Evolutionary conservation across 2,888 invertebrate genomes (phyloP).

Genomic region (Yponomeuta cagnagella): DNA sequence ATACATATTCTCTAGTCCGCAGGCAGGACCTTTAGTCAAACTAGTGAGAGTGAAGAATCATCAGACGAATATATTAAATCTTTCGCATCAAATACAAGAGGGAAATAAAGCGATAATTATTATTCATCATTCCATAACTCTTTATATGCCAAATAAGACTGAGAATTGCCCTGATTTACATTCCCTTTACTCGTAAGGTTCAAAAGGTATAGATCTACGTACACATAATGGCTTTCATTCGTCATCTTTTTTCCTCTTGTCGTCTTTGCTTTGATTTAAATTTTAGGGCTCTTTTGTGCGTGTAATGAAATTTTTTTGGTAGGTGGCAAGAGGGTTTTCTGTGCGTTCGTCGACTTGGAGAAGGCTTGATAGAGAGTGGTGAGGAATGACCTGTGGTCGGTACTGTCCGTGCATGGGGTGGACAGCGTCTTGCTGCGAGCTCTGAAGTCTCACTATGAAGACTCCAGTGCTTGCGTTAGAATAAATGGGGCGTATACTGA

Average conservation of each 20-base stretch:
- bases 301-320: background rate
- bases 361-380: too few relatives aligned
- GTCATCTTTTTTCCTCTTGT: slow-evolving; percentile 13
- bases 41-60: background rate
- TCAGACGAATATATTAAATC: background rate
- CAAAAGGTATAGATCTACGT: background rate
- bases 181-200: background rate
- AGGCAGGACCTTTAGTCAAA: too few relatives aligned
- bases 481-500: too few relatives aligned
- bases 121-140: background rate
- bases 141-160: background rate
- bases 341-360: too few relatives aligned
- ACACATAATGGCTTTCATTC: slow-evolving; percentile 2
- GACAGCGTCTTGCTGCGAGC: background rate
- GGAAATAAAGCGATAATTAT: background rate
- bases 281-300: background rate
- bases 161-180: slow-evolving; percentile 8
- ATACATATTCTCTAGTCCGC: too few relatives aligned
- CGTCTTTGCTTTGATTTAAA: background rate
- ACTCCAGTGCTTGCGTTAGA: too few relatives aligned
- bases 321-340: background rate
- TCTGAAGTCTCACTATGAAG: too few relatives aligned
- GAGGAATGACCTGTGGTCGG: too few relatives aligned
- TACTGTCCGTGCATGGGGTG: too few relatives aligned
- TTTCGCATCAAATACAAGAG: background rate